Evolutionary conservation across 2,888 invertebrate genomes (phyloP).

Genomic region (Chorisops tibialis): DNA sequence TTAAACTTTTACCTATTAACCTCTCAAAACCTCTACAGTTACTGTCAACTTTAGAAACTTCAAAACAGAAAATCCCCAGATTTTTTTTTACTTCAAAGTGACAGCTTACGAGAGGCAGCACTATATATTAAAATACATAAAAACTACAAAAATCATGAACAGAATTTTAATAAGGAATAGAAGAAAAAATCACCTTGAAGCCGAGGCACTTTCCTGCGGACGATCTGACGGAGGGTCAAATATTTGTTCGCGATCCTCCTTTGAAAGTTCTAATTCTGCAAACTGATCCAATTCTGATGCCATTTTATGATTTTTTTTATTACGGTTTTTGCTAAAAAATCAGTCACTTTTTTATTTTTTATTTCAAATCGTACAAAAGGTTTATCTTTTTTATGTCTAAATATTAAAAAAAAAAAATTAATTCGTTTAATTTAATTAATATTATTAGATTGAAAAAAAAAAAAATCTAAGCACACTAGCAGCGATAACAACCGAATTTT

Average conservation of each 20-base stretch:
- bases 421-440: neutral
- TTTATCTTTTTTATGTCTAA: neutral
- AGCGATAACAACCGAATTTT: too few relatives aligned
- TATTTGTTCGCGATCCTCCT: constrained; percentile 71
- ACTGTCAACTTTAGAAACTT: too few relatives aligned
- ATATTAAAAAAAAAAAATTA: neutral
- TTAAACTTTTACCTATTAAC: too few relatives aligned
- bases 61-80: too few relatives aligned
- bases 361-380: neutral
- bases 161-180: neutral
- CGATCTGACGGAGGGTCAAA: constrained; percentile 62
- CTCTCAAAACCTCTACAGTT: too few relatives aligned
- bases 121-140: too few relatives aligned
- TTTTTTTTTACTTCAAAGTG: too few relatives aligned
- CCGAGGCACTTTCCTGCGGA: constrained; percentile 51
- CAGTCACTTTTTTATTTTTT: neutral
- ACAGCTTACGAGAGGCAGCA: too few relatives aligned
- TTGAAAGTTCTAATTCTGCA: constrained; percentile 65
- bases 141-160: too few relatives aligned
- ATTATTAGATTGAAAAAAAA: too few relatives aligned
- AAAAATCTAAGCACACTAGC: too few relatives aligned
- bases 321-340: neutral
- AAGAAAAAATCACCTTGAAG: constrained; percentile 29
- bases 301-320: constrained; percentile 39
- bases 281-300: constrained; percentile 59